Evolutionary conservation across 1,140 invertebrate genomes (phyloP).

Genomic region (Gyrodactylus salaris): DNA sequence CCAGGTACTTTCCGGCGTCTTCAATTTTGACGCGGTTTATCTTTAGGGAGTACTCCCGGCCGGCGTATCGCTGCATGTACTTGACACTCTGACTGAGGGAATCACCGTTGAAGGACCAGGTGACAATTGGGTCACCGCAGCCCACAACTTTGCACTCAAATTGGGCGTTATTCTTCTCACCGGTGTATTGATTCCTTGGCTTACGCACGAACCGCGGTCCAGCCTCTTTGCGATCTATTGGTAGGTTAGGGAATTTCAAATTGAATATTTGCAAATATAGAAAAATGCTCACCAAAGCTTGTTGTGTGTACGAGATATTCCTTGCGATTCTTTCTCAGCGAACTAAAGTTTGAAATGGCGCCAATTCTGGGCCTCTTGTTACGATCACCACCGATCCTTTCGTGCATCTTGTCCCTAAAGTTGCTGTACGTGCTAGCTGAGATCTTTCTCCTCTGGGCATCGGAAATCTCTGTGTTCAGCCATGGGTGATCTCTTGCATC

Average conservation of each 20-base stretch:
- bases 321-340: constrained; percentile 64
- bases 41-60: constrained; percentile 78
- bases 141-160: constrained; percentile 85
- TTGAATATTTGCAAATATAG: neutral
- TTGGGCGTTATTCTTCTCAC: constrained; percentile 77
- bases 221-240: constrained; percentile 69
- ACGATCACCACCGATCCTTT: constrained; percentile 16
- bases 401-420: constrained; percentile 47
- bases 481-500: constrained; percentile 76
- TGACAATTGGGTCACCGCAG: constrained; percentile 56
- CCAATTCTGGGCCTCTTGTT: constrained; percentile 42
- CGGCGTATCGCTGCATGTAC: constrained; percentile 84
- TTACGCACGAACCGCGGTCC: constrained; percentile 83
- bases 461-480: constrained; percentile 30
- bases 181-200: constrained; percentile 65
- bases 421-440: constrained; percentile 43
- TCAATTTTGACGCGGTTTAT: constrained; percentile 72
- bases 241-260: no score
- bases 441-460: constrained; percentile 30
- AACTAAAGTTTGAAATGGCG: constrained; percentile 72
- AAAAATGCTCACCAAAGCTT: constrained; percentile 37
- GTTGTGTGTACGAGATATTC: constrained; percentile 82
- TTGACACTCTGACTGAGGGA: constrained; percentile 88
- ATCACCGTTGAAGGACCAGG: constrained; percentile 43
- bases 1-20: constrained; percentile 81